Evolutionary conservation across 1,140 invertebrate genomes (phyloP), one percentile per base, ranked within the genome.

Genomic region (Cyclina sinensis): DNA sequence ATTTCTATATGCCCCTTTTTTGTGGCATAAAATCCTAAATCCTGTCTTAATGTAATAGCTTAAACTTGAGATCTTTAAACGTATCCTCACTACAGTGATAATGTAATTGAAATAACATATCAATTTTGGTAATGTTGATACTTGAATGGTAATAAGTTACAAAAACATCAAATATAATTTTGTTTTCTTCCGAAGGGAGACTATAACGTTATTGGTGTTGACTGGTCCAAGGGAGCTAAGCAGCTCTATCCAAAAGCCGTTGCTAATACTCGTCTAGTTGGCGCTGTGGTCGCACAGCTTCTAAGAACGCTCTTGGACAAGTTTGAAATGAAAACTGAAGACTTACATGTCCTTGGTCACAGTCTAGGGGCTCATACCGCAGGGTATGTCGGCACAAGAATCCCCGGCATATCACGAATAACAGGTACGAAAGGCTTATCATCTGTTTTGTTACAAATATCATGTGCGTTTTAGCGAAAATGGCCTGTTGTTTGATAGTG

Each of bases 181-280:
- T 43, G 14, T 43, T 43, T 43, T 4, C 14, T 7, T 14, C 43
- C 14, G 21, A 48, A 93, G 89, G 97, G 97, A 95, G 97, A 98
- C 92, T 97, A 97, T 90, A 98, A 98, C 94, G 97, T 98, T 0
- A 97, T 99, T 59, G 98, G 98, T 93, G 98, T 99, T 7, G 98
- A 99, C 94, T 99, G 98, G 98, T 97, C 98, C 91, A 97, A 97
- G 39, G 98, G 98, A 0, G 98, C 98, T 11, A 96, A 97, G 0
- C 97, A 98, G 91, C 98, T 98, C 95, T 99, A 99, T 93, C 97
- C 99, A 0, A 96, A 98, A 90, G 98, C 98, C 0, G 98, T 98
- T 0, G 98, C 98, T 46, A 99, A 99, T 93, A 98, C 98, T 0
- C 96, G 98, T 70, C 95, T 99, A 7, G 98, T 99, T 0, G 98